These are phyloP conservation scores for Lasius fuliginosus DNA, from an alignment of 2,888 invertebrate species.

Conservation along the genomic window DNA sequence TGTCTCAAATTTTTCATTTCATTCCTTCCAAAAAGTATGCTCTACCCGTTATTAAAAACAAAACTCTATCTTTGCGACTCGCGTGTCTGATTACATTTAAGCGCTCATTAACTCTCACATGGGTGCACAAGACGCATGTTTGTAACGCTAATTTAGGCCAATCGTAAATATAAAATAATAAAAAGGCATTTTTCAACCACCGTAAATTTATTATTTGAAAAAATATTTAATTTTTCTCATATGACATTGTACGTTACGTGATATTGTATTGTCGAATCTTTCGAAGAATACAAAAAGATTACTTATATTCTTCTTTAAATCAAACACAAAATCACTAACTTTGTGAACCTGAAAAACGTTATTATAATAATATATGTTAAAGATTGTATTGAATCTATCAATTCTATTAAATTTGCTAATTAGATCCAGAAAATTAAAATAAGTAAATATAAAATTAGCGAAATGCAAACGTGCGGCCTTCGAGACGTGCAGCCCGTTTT, in stretches of 20 bases:
- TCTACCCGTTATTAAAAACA: neutral
- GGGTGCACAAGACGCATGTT: constrained; percentile 34
- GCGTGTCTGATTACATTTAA: constrained; percentile 29
- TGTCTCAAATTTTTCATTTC: neutral
- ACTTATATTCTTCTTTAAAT: neutral
- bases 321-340: neutral
- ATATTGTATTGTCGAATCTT: neutral
- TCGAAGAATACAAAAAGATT: neutral
- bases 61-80: constrained; percentile 18
- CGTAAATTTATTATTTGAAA: neutral
- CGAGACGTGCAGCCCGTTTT: neutral
- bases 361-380: neutral
- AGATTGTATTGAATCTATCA: neutral
- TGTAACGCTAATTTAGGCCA: neutral
- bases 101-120: constrained; percentile 10
- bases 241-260: neutral
- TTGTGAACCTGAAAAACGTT: neutral
- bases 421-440: neutral
- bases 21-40: neutral
- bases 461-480: constrained; percentile 25
- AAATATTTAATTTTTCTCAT: neutral
- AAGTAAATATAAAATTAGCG: neutral
- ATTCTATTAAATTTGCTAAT: neutral
- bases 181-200: neutral
- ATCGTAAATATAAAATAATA: neutral